Base-by-base conservation (phyloP, 2,797 vertebrate species). In the Smutsia temminckii region DNA sequence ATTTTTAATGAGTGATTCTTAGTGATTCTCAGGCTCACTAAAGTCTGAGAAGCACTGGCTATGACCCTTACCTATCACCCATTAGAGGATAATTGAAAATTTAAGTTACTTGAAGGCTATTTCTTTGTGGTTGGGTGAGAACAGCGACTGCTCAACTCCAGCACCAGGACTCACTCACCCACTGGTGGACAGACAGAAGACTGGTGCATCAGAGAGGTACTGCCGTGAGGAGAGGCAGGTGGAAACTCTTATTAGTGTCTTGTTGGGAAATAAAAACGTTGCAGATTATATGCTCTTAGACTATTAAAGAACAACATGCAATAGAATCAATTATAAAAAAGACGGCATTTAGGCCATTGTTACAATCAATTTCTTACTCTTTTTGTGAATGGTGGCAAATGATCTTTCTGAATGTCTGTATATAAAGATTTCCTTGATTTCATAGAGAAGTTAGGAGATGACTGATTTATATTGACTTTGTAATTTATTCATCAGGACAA, bases 391-490 rank as follows among this genome's bases (percentile, higher is more conserved):
- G 25, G 40, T 55, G 69, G 57, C 11, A 94, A 89, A 78, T 92
- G 25, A 77, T 85, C 83, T 95, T 95, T 93, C 53, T 93, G 23
- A 20, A 71, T 86, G 14, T 85, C 12, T 80, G 6, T 93, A 53
- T 6, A 72, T 85, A 77, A 92, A 74, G 55, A 78, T 74, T 94
- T 94, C 18, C 40, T 85, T 90, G 25, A 96, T 94, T 91, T 96
- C 17, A 61, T 16, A 81, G 37, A 83, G 77, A 89, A 16, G 9
- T 80, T 88, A 71, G 40, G 46, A 78, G 10, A 75, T 37, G 51
- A 95, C 6, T 81, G 40, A 92, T 85, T 94, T 85, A 80, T 81
- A 85, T 32, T 74, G 85, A 83, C 25, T 79, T 88, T 94, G 42
- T 80, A 87, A 93, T 93, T 88, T 91, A 86, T 69, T 92, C 32